These are phyloP conservation scores for Megamerina dolium DNA, from an alignment of 2,888 invertebrate genomes.

Conservation along the genomic window DNA sequence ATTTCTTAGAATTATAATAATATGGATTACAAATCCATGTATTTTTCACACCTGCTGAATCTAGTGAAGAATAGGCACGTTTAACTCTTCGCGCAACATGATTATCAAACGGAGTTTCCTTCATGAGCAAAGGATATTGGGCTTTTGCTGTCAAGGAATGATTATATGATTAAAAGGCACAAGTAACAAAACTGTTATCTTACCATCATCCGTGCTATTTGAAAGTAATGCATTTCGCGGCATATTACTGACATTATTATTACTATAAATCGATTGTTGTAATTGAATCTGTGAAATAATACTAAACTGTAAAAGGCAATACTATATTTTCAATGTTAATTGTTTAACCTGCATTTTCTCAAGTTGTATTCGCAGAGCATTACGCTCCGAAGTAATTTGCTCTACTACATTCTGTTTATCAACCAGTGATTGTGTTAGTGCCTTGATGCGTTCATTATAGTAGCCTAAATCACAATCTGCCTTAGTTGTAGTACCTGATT, in stretches of 20 bases:
- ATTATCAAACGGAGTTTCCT: constrained; percentile 71
- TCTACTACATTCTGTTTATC: constrained; percentile 83
- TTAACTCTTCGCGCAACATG: constrained; percentile 70
- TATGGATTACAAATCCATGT: too few relatives aligned
- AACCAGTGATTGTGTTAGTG: constrained; percentile 75
- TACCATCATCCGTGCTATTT: constrained; percentile 64
- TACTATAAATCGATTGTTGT: constrained; percentile 53
- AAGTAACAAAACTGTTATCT: constrained; percentile 7
- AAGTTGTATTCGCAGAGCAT: constrained; percentile 75
- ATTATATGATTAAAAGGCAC: background rate
- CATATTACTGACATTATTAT: background rate
- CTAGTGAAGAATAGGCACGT: constrained; percentile 68
- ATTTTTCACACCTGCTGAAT: constrained; percentile 72
- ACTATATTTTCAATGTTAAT: constrained; percentile 8
- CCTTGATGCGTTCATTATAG: constrained; percentile 49
- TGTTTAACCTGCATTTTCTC: constrained; percentile 66
- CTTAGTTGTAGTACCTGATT: constrained; percentile 19
- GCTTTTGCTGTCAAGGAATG: constrained; percentile 57
- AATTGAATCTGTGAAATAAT: constrained; percentile 50
- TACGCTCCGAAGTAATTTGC: constrained; percentile 73
- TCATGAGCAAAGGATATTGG: constrained; percentile 64
- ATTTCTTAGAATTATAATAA: too few relatives aligned
- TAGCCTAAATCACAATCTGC: constrained; percentile 32
- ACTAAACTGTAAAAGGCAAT: background rate
- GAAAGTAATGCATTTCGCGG: constrained; percentile 49